phyloP scores from a whole-genome alignment of 1,140 invertebrate genomes.

The Lucilia sericata region DNA sequence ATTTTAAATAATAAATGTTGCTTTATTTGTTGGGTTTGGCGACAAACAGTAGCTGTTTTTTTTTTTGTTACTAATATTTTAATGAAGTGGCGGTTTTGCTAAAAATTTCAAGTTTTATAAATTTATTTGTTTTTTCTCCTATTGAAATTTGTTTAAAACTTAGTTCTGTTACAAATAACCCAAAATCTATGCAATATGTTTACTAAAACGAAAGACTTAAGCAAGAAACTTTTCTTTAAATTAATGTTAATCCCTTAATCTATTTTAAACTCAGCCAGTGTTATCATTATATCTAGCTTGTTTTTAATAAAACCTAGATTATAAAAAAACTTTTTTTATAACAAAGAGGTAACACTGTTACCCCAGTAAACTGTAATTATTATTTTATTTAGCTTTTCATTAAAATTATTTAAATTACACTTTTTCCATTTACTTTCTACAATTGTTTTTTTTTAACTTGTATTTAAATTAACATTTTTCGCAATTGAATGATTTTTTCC shows the following conservation, averaged over 20 bases:
- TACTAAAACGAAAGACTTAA: constrained; percentile 20
- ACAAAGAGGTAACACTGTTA: background rate
- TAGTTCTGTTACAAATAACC: no score
- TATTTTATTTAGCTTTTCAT: background rate
- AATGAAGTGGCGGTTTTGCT: background rate
- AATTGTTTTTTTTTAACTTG: background rate
- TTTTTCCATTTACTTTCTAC: background rate
- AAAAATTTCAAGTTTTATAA: no score
- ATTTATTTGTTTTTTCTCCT: no score
- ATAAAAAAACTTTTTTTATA: no score
- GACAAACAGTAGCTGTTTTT: background rate
- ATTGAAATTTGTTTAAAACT: no score
- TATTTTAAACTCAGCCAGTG: background rate
- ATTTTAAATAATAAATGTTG: background rate
- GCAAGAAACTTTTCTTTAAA: background rate
- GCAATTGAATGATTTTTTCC: constrained; percentile 8
- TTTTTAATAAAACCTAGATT: no score
- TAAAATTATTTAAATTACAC: constrained; percentile 10
- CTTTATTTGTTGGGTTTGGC: background rate
- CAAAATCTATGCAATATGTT: background rate
- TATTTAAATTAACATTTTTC: constrained; percentile 8
- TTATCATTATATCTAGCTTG: background rate
- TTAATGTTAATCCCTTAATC: background rate
- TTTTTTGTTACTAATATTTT: background rate
- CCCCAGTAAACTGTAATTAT: background rate